Percentiles rank a stretch among this genome's conserved stretches.
phyloP scores from a whole-genome alignment of 2,888 invertebrate species.

The Drosophila mimetica region DNA sequence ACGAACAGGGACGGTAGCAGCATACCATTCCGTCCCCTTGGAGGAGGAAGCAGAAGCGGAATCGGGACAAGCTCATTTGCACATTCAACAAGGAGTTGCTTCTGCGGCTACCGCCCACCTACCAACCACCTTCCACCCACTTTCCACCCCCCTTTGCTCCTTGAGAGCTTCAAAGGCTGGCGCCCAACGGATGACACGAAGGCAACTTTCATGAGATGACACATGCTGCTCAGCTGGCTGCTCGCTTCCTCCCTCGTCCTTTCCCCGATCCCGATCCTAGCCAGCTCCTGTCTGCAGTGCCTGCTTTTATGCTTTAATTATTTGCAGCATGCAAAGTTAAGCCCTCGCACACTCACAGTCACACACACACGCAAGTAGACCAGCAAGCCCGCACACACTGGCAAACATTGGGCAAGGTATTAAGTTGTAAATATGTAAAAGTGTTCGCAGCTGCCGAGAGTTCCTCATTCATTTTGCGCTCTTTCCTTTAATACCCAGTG shows the following conservation, averaged over 20 bases:
- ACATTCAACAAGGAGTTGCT: constrained; percentile 48
- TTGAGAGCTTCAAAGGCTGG: constrained; percentile 59
- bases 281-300: constrained; percentile 27
- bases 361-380: constrained; percentile 14
- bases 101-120: constrained; percentile 17
- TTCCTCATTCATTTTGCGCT: constrained; percentile 27
- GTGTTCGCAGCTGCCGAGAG: constrained; percentile 55
- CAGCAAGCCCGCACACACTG: constrained; percentile 34
- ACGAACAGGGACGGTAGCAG: constrained; percentile 8
- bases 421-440: constrained; percentile 75
- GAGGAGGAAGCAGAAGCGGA: constrained; percentile 5
- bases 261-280: neutral
- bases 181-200: constrained; percentile 39
- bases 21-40: neutral
- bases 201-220: constrained; percentile 61
- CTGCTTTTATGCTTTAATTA: constrained; percentile 74
- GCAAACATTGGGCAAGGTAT: constrained; percentile 58
- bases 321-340: constrained; percentile 75
- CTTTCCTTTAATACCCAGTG: constrained; percentile 4
- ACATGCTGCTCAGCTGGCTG: constrained; percentile 68
- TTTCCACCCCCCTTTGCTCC: neutral
- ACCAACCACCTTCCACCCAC: too few species aligned
- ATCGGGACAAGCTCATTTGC: constrained; percentile 46
- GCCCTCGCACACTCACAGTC: constrained; percentile 30
- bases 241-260: neutral